Conservation (phyloP, 2,888 invertebrate species). For the Drosophila subsilvestris region DNA sequence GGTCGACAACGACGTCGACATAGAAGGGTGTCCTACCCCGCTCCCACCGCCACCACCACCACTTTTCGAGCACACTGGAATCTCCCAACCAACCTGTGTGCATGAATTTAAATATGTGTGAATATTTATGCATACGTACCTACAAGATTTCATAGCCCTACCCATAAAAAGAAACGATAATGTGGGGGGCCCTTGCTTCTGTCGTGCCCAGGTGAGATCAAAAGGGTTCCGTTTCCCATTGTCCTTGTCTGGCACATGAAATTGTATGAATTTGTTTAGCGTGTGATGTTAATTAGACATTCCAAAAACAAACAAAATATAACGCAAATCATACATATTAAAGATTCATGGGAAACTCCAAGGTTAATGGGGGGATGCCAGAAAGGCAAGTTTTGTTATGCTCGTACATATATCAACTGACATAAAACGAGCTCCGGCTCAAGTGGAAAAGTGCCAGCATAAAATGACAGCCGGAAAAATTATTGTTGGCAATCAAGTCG, state of each 20-base stretch:
- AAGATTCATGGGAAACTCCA: not conserved
- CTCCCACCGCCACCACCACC: no score
- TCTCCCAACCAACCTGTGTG: slow-evolving; percentile 22
- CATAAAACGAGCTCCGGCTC: slow-evolving; percentile 25
- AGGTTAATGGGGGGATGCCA: not conserved
- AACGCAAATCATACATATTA: not conserved
- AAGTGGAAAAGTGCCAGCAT: slow-evolving; percentile 3
- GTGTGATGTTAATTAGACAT: slow-evolving; percentile 14
- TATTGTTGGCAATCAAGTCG: slow-evolving; percentile 51
- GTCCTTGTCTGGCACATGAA: slow-evolving; percentile 22
- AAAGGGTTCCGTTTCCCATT: slow-evolving; percentile 52
- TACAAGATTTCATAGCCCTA: slow-evolving; percentile 53
- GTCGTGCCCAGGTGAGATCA: slow-evolving; percentile 47
- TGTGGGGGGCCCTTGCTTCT: slow-evolving; percentile 12
- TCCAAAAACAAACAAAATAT: not conserved
- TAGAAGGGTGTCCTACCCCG: slow-evolving; percentile 30
- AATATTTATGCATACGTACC: slow-evolving; percentile 55
- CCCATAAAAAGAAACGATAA: slow-evolving; percentile 46
- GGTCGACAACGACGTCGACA: slow-evolving; percentile 11
- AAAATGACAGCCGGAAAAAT: slow-evolving; percentile 43
- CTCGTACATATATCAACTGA: not conserved
- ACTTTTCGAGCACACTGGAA: no score
- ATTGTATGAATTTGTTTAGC: slow-evolving; percentile 20
- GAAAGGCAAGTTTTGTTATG: not conserved
- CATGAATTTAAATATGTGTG: slow-evolving; percentile 73